Evolutionary conservation across 1,140 invertebrate genomes (phyloP), one percentile per base, ranked within the genome.

Genomic region (Ladona fulva): DNA sequence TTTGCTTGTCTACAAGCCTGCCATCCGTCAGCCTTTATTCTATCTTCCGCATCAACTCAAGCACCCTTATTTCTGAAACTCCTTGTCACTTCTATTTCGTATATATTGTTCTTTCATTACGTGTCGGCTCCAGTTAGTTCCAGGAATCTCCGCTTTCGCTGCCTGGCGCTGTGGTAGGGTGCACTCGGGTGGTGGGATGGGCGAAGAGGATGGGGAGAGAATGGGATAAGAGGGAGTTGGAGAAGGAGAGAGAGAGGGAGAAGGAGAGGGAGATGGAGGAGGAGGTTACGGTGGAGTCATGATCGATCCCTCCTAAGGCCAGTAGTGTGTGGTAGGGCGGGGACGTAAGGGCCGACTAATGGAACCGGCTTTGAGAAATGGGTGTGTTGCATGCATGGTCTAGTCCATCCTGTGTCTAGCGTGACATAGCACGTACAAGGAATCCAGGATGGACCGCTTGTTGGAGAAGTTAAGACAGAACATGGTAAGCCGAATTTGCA

Each of bases 401-500:
- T 66, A 66, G 14, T 66, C 52, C 14, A 66, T 16, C 52, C n/a
- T 22, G 52, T 66, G 52, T 66, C 52, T 66, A 66, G 52, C n/a
- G 52, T 66, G 52, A 66, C 52, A 22, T 66, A 19, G 5, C 52
- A 66, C 3, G 52, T 66, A 22, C 3, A 66, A 66, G 52, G 52
- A 66, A 19, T 66, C 52, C n/a, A 66, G 52, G 52, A 78, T 78
- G 78, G 78, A 78, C 42, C 74, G 78, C 1, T 52, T 78, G 1
- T 73, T 78, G 78, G 75, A 78, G 52, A 78, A 76, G 44, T 75
- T 78, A 22, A 75, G 78, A 12, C 75, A 76, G 52, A 78, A 78
- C 66, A 78, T 78, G 78, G 78, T 78, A 74, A 78, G 75, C 29
- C 73, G 25, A 78, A 24, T 44, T 25, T 52, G 24, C 16, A 5